Evolutionary conservation across 2,113 vertebrate genomes (phyloP).

Genomic region (Malurus alboscapulatus): DNA sequence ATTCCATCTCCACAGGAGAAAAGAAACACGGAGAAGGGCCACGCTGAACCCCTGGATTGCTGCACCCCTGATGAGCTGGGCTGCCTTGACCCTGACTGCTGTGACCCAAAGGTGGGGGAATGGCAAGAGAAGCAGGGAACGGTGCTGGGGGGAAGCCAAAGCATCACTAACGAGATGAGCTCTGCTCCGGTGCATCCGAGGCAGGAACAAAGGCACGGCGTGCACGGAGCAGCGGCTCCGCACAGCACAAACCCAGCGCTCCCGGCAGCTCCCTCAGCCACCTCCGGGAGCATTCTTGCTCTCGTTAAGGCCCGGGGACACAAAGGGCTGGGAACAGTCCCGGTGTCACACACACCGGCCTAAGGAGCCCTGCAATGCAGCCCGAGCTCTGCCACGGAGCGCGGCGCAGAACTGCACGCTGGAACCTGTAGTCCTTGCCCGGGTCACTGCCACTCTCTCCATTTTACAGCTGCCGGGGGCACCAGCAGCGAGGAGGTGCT

Average conservation of each 20-base stretch:
- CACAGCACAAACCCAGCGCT: not conserved
- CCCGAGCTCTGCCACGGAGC: not conserved
- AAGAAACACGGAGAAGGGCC: not conserved
- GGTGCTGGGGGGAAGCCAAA: not conserved
- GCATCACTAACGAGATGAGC: not conserved
- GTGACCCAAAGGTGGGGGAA: not conserved
- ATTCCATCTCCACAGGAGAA: not conserved
- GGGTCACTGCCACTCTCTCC: not conserved
- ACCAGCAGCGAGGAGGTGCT: not conserved
- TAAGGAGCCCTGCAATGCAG: not conserved
- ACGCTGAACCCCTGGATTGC: rapidly evolving
- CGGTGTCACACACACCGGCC: not conserved
- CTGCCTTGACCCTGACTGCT: rapidly evolving
- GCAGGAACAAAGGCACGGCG: constrained; percentile 37
- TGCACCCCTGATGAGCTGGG: not conserved
- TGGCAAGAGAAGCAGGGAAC: not conserved
- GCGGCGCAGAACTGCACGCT: not conserved
- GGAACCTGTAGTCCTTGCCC: not conserved
- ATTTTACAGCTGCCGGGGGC: not conserved
- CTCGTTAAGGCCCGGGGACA: not conserved
- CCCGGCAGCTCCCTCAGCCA: not conserved
- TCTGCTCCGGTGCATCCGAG: not conserved
- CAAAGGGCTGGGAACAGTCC: not conserved
- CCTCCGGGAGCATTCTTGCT: not conserved
- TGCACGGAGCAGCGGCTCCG: not conserved